A percentile compares a stretch with the other conserved stretches of the same genome.
Conservation (phyloP, 37 sponge, comb jelly and placozoan species). For the Theonella swinhoei region DNA sequence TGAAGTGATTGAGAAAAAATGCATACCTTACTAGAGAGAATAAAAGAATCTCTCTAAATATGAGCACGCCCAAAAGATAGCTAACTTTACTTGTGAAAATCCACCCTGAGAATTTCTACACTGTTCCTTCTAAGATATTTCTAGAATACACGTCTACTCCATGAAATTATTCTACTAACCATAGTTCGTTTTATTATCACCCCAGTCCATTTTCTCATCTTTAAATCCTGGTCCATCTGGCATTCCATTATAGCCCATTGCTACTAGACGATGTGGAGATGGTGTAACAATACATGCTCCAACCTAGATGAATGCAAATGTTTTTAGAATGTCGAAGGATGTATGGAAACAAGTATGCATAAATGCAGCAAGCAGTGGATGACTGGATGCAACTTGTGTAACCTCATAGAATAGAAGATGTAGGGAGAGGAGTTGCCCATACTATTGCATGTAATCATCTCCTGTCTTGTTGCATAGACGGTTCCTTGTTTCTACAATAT, state of each 20-base stretch:
- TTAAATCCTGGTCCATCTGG: neutral
- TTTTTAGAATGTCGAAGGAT: no score
- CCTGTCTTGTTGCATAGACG: no score
- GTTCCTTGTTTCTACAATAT: no score
- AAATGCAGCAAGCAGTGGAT: no score
- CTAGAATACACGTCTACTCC: neutral
- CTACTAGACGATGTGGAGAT: neutral
- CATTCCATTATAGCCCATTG: neutral
- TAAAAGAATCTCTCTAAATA: no score
- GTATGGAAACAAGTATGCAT: neutral
- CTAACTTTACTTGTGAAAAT: no score
- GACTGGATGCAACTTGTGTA: neutral
- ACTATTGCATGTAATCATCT: no score
- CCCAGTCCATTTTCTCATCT: neutral
- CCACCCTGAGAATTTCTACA: no score
- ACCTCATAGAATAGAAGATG: neutral
- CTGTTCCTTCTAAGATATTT: no score
- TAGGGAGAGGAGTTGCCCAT: no score
- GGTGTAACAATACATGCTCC: neutral
- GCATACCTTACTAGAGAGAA: neutral
- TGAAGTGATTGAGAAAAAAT: neutral
- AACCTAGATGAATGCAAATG: no score
- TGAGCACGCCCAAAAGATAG: no score
- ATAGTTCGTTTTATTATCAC: neutral
- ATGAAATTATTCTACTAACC: neutral